Base-by-base conservation (phyloP, 2,113 vertebrate genomes). In the Actenoides hombroni region DNA sequence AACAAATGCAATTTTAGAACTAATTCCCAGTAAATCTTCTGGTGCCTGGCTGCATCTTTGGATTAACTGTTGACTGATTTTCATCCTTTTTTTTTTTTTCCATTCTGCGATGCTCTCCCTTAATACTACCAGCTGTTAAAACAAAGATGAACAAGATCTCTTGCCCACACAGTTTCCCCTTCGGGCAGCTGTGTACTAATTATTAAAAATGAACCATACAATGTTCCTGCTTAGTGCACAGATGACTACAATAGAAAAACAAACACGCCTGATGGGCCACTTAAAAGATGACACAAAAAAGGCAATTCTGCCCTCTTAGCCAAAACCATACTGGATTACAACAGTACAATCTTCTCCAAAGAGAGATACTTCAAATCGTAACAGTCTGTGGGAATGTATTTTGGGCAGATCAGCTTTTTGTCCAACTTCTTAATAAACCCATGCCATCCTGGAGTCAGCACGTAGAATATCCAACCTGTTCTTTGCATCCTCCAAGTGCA, bases 81-180 rank as follows among this genome's bases (percentile, higher is more conserved):
- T 95, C 80, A 74, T 82, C 90, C 68, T 80, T 15, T 59, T 90
- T 74, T 71, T 74, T 71, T 77, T 65, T 26, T 69, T 35, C 69
- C 75, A 63, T 46, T 82, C 94, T 54, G 71, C 0, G 2, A 87
- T 77, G 73, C 79, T 79, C 88, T 91, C 44, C 71, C 56, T 95
- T 95, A 93, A 91, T 88, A 78, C 88, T 75, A 53, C 78, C 96
- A 97, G 94, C 96, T 97, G 94, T 96, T 96, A 96, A 96, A 97
- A 96, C 87, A 95, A 86, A 86, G 46, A 92, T 91, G 68, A 83
- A 70, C 61, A n/a, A 75, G 51, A 90, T 73, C 86, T 70, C 53
- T 90, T 92, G 83, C 79, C 86, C 84, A 81, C 44, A 68, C 16
- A 8, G 46, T 53, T 93, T 94, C 75, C 92, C 95, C 92, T 53